Percentiles rank a stretch among this genome's conserved stretches.
Evolutionary conservation across 2,113 vertebrate genomes (phyloP).

Genomic region (Rostratula benghalensis): DNA sequence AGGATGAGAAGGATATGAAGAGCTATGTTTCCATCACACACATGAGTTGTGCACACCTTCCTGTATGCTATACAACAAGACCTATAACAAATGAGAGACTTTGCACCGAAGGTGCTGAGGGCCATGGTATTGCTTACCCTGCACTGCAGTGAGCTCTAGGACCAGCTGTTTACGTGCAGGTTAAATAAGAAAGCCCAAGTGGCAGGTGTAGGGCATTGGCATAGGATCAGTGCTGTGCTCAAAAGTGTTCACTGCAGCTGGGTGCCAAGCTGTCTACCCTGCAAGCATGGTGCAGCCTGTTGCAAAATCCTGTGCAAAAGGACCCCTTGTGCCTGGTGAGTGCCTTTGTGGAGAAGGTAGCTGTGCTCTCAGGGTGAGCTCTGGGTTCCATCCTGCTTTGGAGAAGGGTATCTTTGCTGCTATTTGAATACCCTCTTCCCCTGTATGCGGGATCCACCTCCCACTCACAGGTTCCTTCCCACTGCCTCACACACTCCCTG

Average conservation of each 20-base stretch:
- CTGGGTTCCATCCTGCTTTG: background rate
- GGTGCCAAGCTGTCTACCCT: background rate
- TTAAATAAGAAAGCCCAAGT: background rate
- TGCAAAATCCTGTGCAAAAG: too few relatives aligned
- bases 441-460: background rate
- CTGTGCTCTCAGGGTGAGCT: background rate
- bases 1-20: background rate
- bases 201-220: background rate
- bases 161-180: background rate
- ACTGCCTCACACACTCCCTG: background rate
- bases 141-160: background rate
- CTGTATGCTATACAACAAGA: fast-evolving
- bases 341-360: background rate
- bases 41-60: background rate
- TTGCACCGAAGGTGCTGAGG: background rate
- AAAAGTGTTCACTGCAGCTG: background rate
- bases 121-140: background rate
- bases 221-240: background rate
- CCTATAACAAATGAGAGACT: background rate
- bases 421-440: background rate
- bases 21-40: background rate
- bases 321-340: background rate
- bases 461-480: background rate
- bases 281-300: fast-evolving
- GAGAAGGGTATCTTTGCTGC: background rate